Base-by-base conservation (phyloP, 1,140 invertebrate species). In the Grapholita molesta region DNA sequence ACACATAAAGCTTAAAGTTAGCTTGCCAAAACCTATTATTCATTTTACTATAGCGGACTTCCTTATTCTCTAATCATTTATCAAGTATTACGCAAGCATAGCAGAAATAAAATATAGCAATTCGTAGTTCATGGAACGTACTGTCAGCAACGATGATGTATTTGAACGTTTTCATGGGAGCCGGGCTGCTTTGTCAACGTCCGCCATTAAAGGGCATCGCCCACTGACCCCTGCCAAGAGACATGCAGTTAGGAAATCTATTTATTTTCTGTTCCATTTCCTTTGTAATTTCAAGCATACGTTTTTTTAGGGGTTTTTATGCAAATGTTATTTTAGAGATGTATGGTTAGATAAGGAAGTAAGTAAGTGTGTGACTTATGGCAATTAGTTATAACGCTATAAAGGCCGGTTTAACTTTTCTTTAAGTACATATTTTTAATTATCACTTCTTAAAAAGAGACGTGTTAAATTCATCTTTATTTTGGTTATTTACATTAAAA, bases 81-180 rank as follows among this genome's bases (percentile, higher is more conserved):
- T 88, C 85, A 91, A 83, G 73, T 83, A 88, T 84, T 74, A 84
- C 77, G 70, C 78, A 84, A 86, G 79, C 76, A 83, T 83, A 79
- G 79, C 80, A 84, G 80, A 89, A 91, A 89, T 91, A 89, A 89
- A 89, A 89, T 91, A 89, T 89, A 81, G 86, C 86, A 84, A 84
- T 88, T 86, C 82, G 77, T 86, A 86, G 78, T 85, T 80, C 77
- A 75, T 80, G 84, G 84, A 84, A 86, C 76, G 75, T 73, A 79
- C 83, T 88, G 89, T 89, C 86, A 84, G 70, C 66, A 70, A 71
- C 73, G 78, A 91, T 90, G 88, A 91, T 91, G 89, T 90, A 91
- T 91, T 89, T 84, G 89, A 89, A 80, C 86, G 88, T 91, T 90
- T 90, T 89, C 88, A 90, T 82, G 85, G 83, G 79, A 85, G 81